Percentiles rank a stretch among this genome's conserved stretches.
Evolutionary conservation across 2,113 vertebrate genomes (phyloP).

Genomic region (Potamarius usumacintae): DNA sequence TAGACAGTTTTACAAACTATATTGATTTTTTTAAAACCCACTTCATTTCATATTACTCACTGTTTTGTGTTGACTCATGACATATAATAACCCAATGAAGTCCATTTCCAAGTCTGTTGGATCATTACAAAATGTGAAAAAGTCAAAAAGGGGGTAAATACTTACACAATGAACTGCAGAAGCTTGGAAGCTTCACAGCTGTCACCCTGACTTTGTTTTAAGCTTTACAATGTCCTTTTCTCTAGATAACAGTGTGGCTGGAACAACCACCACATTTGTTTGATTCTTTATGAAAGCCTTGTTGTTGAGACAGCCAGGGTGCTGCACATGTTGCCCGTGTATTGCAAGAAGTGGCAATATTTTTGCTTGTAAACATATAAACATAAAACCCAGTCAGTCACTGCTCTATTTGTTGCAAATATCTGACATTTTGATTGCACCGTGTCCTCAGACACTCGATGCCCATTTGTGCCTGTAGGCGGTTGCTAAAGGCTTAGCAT

Average conservation of each 20-base stretch:
- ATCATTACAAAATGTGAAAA: background rate
- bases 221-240: background rate
- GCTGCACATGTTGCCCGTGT: background rate
- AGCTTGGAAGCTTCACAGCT: background rate
- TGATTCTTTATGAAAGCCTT: background rate
- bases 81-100: background rate
- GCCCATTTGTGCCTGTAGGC: slow-evolving; percentile 56
- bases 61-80: background rate
- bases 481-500: slow-evolving; percentile 63
- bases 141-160: background rate
- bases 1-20: too few species aligned
- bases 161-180: background rate
- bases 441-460: slow-evolving; percentile 57
- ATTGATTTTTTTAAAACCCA: too few species aligned
- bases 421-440: slow-evolving; percentile 48
- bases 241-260: background rate
- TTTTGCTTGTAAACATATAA: background rate
- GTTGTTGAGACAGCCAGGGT: too few species aligned
- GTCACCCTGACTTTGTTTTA: background rate
- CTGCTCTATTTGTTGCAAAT: slow-evolving; percentile 9
- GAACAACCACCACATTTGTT: background rate
- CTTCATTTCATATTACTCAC: background rate
- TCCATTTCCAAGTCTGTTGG: background rate
- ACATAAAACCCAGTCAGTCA: background rate
- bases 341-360: background rate